Evolutionary conservation across 2,113 vertebrate species (phyloP).

Genomic region (Melozone crissalis): DNA sequence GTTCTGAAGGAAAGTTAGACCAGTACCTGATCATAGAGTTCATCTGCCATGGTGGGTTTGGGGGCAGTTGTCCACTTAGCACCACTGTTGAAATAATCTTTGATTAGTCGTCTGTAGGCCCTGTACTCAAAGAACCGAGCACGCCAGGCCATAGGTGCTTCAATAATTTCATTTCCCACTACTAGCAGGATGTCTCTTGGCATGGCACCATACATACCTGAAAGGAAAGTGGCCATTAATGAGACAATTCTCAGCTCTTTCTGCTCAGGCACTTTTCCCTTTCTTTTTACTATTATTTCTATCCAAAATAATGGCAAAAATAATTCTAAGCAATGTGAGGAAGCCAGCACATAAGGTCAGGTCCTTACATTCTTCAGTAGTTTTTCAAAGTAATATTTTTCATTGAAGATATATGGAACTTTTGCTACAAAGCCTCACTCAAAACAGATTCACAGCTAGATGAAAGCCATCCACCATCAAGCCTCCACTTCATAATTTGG

Average conservation of each 20-base stretch:
- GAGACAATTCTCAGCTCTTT: not conserved
- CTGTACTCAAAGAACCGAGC: slow-evolving; percentile 97
- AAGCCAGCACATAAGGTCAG: not conserved
- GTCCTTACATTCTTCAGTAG: not conserved
- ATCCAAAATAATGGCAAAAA: not conserved
- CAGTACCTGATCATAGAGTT: slow-evolving; percentile 92
- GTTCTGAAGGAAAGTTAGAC: not conserved
- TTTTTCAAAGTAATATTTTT: not conserved
- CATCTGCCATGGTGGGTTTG: slow-evolving; percentile 94
- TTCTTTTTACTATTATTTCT: not conserved
- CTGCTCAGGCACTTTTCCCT: not conserved
- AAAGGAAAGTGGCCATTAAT: not conserved
- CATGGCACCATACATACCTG: slow-evolving; percentile 98
- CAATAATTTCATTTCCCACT: slow-evolving; percentile 97
- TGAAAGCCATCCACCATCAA: not conserved
- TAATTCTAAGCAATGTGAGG: not conserved
- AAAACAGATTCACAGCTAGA: not conserved
- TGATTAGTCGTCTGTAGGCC: slow-evolving; percentile 92
- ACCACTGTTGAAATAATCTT: slow-evolving; percentile 93
- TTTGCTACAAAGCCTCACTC: not conserved
- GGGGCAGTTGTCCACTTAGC: slow-evolving; percentile 98
- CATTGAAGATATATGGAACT: not conserved
- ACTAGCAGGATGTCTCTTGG: slow-evolving; percentile 96
- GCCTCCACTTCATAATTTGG: not conserved
- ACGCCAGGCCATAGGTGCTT: slow-evolving; percentile 99